phyloP scores from a whole-genome alignment of 1,140 invertebrate genomes.

The Helicoverpa zea region DNA sequence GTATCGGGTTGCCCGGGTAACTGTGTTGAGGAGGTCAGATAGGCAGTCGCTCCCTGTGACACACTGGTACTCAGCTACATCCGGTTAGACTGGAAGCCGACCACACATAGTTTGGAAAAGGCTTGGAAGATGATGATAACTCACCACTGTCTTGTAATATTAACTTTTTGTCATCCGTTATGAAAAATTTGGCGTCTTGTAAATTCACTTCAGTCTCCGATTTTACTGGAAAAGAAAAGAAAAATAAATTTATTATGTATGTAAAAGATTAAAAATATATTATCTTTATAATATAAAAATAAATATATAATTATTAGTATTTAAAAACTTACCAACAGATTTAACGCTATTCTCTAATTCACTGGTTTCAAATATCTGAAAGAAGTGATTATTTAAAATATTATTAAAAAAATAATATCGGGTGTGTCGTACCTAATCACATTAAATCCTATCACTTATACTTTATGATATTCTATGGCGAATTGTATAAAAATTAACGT shows the following conservation, averaged over 20 bases:
- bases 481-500: too few species aligned
- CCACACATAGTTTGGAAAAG: not conserved
- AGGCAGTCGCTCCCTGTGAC: too few species aligned
- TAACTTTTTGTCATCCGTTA: conserved; percentile 23
- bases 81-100: too few species aligned
- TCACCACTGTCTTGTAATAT: conserved; percentile 40
- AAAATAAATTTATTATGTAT: too few species aligned
- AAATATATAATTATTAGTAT: not conserved
- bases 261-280: too few species aligned
- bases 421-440: too few species aligned
- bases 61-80: too few species aligned
- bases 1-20: too few species aligned
- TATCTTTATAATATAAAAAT: not conserved
- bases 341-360: conserved; percentile 19
- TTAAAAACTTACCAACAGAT: not conserved
- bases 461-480: too few species aligned
- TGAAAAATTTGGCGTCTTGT: conserved; percentile 17
- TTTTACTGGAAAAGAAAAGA: conserved; percentile 19
- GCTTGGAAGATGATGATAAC: not conserved
- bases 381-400: not conserved
- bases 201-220: not conserved
- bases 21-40: too few species aligned
- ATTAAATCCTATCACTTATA: too few species aligned
- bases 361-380: conserved; percentile 35
- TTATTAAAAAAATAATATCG: not conserved